phyloP scores from a whole-genome alignment of 2,797 vertebrate genomes.

The Enteromius radiatus region DNA sequence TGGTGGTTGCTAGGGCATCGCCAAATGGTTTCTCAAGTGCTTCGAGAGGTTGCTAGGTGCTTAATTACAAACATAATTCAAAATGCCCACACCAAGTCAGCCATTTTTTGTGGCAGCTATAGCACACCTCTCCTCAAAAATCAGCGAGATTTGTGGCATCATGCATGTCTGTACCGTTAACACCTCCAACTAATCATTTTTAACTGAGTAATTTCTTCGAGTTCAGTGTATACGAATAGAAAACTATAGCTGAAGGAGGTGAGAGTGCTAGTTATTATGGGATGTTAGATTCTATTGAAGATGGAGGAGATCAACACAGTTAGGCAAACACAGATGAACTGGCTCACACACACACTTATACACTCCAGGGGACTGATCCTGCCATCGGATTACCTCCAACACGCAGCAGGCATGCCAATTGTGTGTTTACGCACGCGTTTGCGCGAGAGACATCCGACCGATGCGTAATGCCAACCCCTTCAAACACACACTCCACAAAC shows the following conservation, averaged over 20 bases:
- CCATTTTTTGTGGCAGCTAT: not conserved
- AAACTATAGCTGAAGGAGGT: not conserved
- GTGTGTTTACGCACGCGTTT: conserved; percentile 30
- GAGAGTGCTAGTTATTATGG: conserved; percentile 46
- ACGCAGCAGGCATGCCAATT: conserved; percentile 45
- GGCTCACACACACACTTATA: conserved; percentile 45
- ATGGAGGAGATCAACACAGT: conserved; percentile 51
- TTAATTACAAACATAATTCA: not conserved
- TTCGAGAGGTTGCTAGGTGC: not conserved
- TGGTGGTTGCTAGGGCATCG: not conserved
- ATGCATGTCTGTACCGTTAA: not conserved
- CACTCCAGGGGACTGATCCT: conserved; percentile 51
- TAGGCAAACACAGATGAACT: conserved; percentile 58
- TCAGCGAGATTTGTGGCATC: not conserved
- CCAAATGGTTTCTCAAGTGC: not conserved
- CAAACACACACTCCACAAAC: conserved; percentile 54
- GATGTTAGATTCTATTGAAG: conserved; percentile 53
- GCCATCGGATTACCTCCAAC: conserved; percentile 59
- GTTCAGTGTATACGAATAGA: not conserved
- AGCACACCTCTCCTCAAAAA: not conserved
- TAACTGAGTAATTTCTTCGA: not conserved
- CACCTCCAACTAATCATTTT: not conserved
- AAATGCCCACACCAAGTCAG: not conserved
- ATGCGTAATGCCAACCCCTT: conserved; percentile 43
- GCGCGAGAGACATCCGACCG: conserved; percentile 45